A percentile compares a stretch with the other conserved stretches of the same genome.
These are phyloP conservation scores for Omphaloscelis lunosa DNA, from an alignment of 2,888 invertebrate species.

Conservation along the genomic window DNA sequence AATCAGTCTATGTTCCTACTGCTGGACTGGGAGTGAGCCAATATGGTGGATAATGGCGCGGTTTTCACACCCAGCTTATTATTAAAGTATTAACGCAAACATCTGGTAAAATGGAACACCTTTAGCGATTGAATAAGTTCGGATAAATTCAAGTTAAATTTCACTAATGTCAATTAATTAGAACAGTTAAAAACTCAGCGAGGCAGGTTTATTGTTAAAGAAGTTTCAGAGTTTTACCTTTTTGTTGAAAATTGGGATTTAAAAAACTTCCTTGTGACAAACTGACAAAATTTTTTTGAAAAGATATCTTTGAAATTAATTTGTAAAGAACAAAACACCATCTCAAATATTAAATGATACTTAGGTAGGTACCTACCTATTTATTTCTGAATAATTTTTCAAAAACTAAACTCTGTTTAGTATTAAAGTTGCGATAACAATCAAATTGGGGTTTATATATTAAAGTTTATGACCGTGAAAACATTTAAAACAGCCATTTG, in stretches of 20 bases:
- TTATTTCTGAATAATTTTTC: background rate
- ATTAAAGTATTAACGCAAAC: background rate
- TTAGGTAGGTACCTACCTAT: background rate
- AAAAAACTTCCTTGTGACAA: slow-evolving; percentile 6
- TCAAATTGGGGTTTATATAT: slow-evolving; percentile 23
- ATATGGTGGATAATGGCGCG: too few species aligned
- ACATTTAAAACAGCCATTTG: slow-evolving; percentile 12
- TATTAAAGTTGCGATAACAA: slow-evolving; percentile 7
- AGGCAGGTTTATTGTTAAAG: slow-evolving; percentile 1
- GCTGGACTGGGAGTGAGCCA: background rate
- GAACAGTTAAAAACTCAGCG: slow-evolving; percentile 12
- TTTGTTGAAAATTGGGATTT: slow-evolving; percentile 26
- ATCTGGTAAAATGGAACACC: background rate
- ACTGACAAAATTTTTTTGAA: too few species aligned
- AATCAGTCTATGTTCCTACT: background rate
- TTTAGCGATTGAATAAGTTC: background rate
- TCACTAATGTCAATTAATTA: slow-evolving; percentile 3
- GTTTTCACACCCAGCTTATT: too few species aligned
- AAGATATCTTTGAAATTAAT: too few species aligned
- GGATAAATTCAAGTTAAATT: background rate
- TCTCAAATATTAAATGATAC: background rate
- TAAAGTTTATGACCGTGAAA: slow-evolving; percentile 54
- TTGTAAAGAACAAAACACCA: background rate
- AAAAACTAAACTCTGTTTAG: background rate
- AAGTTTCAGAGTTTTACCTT: slow-evolving; percentile 16